Base-by-base conservation (phyloP, 2,888 invertebrate species). In the Macropis europaea region DNA sequence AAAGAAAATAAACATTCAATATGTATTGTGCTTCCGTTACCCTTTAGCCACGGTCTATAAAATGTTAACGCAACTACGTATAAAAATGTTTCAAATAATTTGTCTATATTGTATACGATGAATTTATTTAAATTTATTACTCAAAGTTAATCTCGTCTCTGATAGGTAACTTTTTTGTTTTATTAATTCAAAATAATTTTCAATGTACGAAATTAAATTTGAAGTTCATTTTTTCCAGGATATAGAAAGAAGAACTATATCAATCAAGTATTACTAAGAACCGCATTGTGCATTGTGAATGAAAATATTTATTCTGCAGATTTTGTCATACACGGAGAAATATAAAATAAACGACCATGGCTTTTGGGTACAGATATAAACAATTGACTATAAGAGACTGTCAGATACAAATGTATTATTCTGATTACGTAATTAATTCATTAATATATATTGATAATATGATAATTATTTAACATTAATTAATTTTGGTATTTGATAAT, bases 311-410 rank as follows among this genome's bases (percentile, higher is more conserved):
- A n/a, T n/a, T n/a, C n/a, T 30, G 5, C 30, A 6, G 30, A 30
- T 7, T 30, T 30, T 30, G 4, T 30, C 5, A 30, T 30, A 30
- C 7, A 6, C 7, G 4, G 30, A 6, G 30, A 30, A 30, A 30
- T 30, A 30, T 30, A 30, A 3, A 24, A n/a, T 17, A 19, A 60
- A 53, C 38, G 11, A 22, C 48, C 68, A 70, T 75, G 82, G 73
- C 82, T 81, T 32, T 42, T 62, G 62, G 70, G 68, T 64, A 68
- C 78, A 77, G 72, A 77, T 67, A 66, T 43, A 26, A 68, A 71
- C 73, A 82, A 82, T 62, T 75, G 70, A 67, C 74, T 71, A 77
- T 13, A 81, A 81, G 81, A 82, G 74, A 56, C 17, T 11, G 24
- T 48, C 22, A 28, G 34, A 38, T 22, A 19, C 2, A 36, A 4